Base-by-base conservation (phyloP, 2,113 vertebrate genomes). In the Delphinus delphis region DNA sequence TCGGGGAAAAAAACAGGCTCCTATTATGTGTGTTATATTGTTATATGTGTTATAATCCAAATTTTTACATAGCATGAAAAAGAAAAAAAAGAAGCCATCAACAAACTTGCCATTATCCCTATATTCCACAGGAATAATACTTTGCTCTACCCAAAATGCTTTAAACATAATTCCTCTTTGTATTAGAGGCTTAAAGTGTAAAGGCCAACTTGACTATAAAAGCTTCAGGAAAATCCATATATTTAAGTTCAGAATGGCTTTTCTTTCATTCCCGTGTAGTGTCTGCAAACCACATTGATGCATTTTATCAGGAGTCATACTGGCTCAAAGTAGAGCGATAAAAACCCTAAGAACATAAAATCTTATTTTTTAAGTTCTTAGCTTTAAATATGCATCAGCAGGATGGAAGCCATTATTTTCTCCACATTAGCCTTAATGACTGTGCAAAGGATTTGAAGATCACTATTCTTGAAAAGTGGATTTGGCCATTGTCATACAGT, bases 321-420 rank as follows among this genome's bases (percentile, higher is more conserved):
- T 88, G 85, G 31, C 63, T 62, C 67, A 86, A 74, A 79, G 84
- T 9, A 76, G 5, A 76, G 68, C 0, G 2, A 70, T n/a, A 83
- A 93, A 96, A 95, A 67, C 47, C 44, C 73, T 25, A 81, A 47
- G 47, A 90, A 81, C 55, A 88, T 31, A 68, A 95, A 92, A 88
- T 65, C 38, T 70, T 41, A 63, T 68, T 67, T 62, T 67, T 84
- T 36, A 80, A 87, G 58, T 71, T 90, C 74, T 70, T 38, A 65
- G 76, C 44, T 90, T 67, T 85, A 83, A 70, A 83, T 70, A 83
- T 36, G 33, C 14, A 89, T 63, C 68, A 33, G 25, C 0, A 1
- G 50, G 26, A 15, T 26, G 5, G 8, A 25, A 74, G 14, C 33
- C 84, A 15, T 60, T 92, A 44, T 36, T 70, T 71, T 92, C 76